A percentile compares a stretch with the other conserved stretches of the same genome.
Evolutionary conservation across 2,888 invertebrate genomes (phyloP).

Genomic region (Notodonta dromedarius): DNA sequence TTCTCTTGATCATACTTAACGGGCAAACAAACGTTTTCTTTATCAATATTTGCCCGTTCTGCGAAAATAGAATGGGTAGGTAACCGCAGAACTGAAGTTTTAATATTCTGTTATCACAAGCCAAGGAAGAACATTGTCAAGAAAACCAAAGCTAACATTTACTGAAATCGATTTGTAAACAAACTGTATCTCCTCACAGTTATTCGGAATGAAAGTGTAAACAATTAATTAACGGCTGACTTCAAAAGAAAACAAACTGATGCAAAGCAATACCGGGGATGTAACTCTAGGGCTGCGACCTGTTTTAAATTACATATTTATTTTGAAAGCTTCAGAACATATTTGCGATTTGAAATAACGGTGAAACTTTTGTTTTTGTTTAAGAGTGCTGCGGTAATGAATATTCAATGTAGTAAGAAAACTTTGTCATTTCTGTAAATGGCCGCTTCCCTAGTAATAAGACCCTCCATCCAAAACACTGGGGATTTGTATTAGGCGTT

Average conservation of each 20-base stretch:
- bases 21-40: too few relatives aligned
- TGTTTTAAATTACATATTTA: not conserved
- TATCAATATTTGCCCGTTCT: not conserved
- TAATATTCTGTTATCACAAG: too few relatives aligned
- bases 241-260: constrained; percentile 2
- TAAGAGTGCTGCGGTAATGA: too few relatives aligned
- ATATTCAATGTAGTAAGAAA: too few relatives aligned
- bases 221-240: not conserved
- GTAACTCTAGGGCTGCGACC: not conserved
- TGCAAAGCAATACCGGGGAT: constrained; percentile 1
- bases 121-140: not conserved
- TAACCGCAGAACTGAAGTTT: not conserved
- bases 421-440: too few relatives aligned
- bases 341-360: not conserved
- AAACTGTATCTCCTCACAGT: not conserved
- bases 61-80: not conserved
- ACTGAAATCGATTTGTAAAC: not conserved
- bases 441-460: too few relatives aligned
- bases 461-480: too few relatives aligned
- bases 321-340: not conserved
- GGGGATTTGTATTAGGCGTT: too few relatives aligned
- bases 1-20: too few relatives aligned
- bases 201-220: not conserved
- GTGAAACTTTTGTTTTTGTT: not conserved
- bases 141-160: not conserved